Evolutionary conservation across 2,888 invertebrate species (phyloP).

Genomic region (Sisyra terminalis): DNA sequence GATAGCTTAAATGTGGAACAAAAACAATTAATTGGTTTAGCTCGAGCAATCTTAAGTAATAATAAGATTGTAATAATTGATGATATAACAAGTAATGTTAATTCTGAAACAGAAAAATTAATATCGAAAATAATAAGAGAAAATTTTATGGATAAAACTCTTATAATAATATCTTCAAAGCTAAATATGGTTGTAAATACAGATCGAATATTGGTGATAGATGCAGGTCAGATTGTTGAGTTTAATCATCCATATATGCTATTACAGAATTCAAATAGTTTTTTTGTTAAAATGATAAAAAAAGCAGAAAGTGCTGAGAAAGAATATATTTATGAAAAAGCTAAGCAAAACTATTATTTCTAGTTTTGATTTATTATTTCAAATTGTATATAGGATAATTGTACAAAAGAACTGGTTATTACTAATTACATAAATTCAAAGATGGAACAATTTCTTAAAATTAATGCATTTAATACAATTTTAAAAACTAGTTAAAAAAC

Average conservation of each 20-base stretch:
- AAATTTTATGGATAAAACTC: conserved; percentile 63
- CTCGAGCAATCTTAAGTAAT: conserved; percentile 38
- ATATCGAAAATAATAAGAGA: conserved; percentile 63
- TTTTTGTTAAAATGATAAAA: conserved; percentile 47
- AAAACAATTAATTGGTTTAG: conserved; percentile 52
- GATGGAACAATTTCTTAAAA: too few species aligned
- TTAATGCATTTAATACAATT: too few species aligned
- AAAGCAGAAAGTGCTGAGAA: conserved; percentile 53
- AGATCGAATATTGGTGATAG: conserved; percentile 67
- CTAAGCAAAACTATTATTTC: conserved; percentile 26
- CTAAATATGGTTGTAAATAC: conserved; percentile 80
- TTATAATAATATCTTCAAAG: conserved; percentile 73
- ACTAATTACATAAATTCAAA: too few species aligned
- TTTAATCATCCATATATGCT: conserved; percentile 58
- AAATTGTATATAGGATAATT: too few species aligned
- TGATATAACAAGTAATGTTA: conserved; percentile 75
- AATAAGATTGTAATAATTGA: conserved; percentile 28
- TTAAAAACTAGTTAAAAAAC: too few species aligned
- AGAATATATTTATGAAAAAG: conserved; percentile 38
- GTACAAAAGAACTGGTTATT: too few species aligned
- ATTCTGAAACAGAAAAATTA: conserved; percentile 59
- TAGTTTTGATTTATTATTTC: too few species aligned
- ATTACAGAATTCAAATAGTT: conserved; percentile 36
- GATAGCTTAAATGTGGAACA: conserved; percentile 37
- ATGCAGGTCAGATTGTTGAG: conserved; percentile 59